Evolutionary conservation across 2,888 invertebrate genomes (phyloP).

Genomic region (Onchidella celtica): DNA sequence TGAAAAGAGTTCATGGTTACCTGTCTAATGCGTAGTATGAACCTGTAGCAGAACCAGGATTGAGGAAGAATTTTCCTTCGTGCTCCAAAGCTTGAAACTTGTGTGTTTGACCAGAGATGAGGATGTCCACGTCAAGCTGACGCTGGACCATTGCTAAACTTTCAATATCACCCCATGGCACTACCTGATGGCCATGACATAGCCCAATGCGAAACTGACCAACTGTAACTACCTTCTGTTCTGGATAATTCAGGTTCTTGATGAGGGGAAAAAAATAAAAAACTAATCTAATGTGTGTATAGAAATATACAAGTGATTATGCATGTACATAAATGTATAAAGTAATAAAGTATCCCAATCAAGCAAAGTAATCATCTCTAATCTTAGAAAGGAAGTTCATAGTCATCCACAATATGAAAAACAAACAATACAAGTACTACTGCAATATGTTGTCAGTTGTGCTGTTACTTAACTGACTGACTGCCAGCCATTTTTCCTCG

Average conservation of each 20-base stretch:
- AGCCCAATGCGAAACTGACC: conserved; percentile 99
- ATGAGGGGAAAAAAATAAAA: not conserved
- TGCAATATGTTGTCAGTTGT: no score
- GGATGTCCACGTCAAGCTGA: conserved; percentile 98
- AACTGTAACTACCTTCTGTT: conserved; percentile 99
- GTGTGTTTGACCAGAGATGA: conserved; percentile 99
- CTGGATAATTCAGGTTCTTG: conserved; percentile 91
- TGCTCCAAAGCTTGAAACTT: conserved; percentile 99
- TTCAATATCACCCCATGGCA: conserved; percentile 90
- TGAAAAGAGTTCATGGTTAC: no score
- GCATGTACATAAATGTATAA: not conserved
- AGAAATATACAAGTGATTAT: not conserved
- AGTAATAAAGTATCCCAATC: not conserved
- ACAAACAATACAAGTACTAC: no score
- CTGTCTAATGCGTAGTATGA: conserved; percentile 96
- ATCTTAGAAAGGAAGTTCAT: no score
- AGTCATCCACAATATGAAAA: no score
- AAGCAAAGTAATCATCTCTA: no score
- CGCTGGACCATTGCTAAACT: conserved; percentile 95
- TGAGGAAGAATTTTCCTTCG: conserved; percentile 99
- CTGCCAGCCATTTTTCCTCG: no score
- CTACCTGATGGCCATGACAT: conserved; percentile 98
- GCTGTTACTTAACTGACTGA: no score
- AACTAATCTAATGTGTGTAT: not conserved
- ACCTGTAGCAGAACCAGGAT: conserved; percentile 99